Evolutionary conservation across 2,797 vertebrate species (phyloP), one percentile per base, ranked within the genome.

Genomic region (Pterois miles): DNA sequence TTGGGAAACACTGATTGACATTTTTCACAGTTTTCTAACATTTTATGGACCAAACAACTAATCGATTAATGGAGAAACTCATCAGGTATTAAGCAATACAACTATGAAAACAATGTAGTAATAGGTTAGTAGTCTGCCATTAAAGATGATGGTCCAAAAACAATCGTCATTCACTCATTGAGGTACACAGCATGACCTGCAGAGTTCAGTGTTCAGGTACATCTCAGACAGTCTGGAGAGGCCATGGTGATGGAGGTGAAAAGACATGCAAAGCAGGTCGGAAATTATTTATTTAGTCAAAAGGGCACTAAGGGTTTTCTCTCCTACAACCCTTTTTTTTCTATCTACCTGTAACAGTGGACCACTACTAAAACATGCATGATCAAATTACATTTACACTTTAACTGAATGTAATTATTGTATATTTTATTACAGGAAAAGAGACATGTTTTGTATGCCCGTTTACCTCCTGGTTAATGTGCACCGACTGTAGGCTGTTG

Each of bases 401-500:
- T 25, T 1, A 29, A 43, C 2, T n/a, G 5, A 7, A 48, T 18
- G 7, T 9, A 3, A 10, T n/a, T 58, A 16, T 13, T 25, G 12
- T 64, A 18, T 38, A 23, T 59, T 54, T 6, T 36, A 14, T 65
- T 3, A 16, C 38, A 40, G 4, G n/a, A 27, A 22, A 4, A 74
- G 4, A 27, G 2, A 60, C 25, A 22, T 22, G 20, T 8, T 12
- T 36, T 63, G 54, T 40, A 6, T 36, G 34, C 60, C 13, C 59
- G 38, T 76, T 78, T 90, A 97, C 96, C 96, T 97, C 97, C 80
- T 94, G 95, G 80, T 95, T 92, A 76, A 97, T 93, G 66, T 96
- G 96, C 79, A 95, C 94, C 10, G 95, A 90, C 86, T 95, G 96
- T 6, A 96, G 94, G 66, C 87, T 94, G 91, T 94, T 95, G 82